phyloP scores from a whole-genome alignment of 2,888 invertebrate species.

The Sinodicranocentrus sp. region DNA sequence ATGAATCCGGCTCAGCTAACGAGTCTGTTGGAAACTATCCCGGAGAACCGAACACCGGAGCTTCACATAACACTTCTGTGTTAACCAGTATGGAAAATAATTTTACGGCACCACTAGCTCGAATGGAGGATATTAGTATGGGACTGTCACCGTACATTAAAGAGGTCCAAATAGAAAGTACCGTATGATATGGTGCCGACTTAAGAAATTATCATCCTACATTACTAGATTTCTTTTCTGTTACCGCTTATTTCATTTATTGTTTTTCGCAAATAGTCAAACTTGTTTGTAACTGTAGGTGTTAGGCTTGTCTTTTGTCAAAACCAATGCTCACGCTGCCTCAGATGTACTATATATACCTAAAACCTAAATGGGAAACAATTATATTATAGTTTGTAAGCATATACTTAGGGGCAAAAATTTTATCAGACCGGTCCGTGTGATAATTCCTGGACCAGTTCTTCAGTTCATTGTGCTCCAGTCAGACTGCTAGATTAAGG shows the following conservation, averaged over 20 bases:
- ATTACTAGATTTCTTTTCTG: constrained; percentile 53
- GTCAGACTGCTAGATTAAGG: constrained; percentile 66
- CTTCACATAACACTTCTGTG: constrained; percentile 1
- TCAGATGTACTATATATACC: constrained; percentile 32
- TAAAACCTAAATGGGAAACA: constrained; percentile 56
- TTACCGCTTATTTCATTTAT: constrained; percentile 57
- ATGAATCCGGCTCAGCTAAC: constrained; percentile 31
- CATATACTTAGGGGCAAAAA: not conserved
- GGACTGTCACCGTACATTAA: constrained; percentile 69
- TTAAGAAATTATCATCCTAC: constrained; percentile 31
- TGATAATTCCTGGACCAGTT: constrained; percentile 64
- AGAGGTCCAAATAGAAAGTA: constrained; percentile 76
- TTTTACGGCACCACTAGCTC: constrained; percentile 71
- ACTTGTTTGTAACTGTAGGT: too few species aligned
- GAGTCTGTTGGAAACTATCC: constrained; percentile 35
- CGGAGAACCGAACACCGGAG: constrained; percentile 23
- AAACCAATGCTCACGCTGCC: constrained; percentile 67
- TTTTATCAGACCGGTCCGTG: constrained; percentile 40
- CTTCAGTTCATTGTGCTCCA: constrained; percentile 66
- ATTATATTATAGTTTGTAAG: constrained; percentile 50
- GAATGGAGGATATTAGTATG: constrained; percentile 74
- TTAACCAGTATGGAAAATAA: constrained; percentile 41
- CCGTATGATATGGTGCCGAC: constrained; percentile 69
- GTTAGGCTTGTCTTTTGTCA: constrained; percentile 55
- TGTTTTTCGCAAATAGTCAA: constrained; percentile 29